Percentiles rank a stretch among this genome's conserved stretches.
These are phyloP conservation scores for Melieria picta DNA, from an alignment of 2,888 invertebrate genomes.

Conservation along the genomic window DNA sequence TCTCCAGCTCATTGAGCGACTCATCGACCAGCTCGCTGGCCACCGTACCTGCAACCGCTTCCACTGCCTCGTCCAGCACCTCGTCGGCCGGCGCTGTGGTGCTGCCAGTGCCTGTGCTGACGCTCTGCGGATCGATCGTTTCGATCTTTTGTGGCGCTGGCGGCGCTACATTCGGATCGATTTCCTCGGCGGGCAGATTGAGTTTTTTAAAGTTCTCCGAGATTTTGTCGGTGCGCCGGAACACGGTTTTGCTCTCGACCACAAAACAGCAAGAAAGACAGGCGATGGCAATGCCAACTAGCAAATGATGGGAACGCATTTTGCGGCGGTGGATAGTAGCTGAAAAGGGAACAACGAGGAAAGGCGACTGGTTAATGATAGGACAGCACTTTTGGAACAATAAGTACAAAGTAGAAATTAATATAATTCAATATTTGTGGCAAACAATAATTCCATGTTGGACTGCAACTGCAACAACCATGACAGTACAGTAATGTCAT, in stretches of 20 bases:
- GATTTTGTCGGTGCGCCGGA: slow-evolving; percentile 58
- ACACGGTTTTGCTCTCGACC: slow-evolving; percentile 51
- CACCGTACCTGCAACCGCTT: slow-evolving; percentile 16
- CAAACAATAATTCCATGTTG: no score
- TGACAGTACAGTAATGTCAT: no score
- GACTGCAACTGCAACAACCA: no score
- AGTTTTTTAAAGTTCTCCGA: slow-evolving; percentile 61
- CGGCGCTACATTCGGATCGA: slow-evolving; percentile 64
- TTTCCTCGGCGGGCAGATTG: slow-evolving; percentile 59
- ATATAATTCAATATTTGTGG: no score
- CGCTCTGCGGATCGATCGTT: slow-evolving; percentile 40
- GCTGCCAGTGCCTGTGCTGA: slow-evolving; percentile 23
- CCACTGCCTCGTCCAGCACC: slow-evolving; percentile 53
- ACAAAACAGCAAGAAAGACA: slow-evolving; percentile 29
- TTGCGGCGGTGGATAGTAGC: not conserved
- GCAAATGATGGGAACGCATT: slow-evolving; percentile 41
- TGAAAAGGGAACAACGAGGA: not conserved
- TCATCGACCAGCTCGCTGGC: slow-evolving; percentile 41
- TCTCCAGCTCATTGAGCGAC: slow-evolving; percentile 48
- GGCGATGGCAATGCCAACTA: slow-evolving; percentile 48
- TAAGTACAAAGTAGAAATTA: no score
- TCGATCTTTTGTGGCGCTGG: slow-evolving; percentile 46
- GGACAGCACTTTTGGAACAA: not conserved
- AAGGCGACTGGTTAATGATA: not conserved
- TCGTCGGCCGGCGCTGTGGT: slow-evolving; percentile 31